Percentiles rank a stretch among this genome's conserved stretches.
phyloP scores from a whole-genome alignment of 2,113 vertebrate species.

The Otocyon megalotis region DNA sequence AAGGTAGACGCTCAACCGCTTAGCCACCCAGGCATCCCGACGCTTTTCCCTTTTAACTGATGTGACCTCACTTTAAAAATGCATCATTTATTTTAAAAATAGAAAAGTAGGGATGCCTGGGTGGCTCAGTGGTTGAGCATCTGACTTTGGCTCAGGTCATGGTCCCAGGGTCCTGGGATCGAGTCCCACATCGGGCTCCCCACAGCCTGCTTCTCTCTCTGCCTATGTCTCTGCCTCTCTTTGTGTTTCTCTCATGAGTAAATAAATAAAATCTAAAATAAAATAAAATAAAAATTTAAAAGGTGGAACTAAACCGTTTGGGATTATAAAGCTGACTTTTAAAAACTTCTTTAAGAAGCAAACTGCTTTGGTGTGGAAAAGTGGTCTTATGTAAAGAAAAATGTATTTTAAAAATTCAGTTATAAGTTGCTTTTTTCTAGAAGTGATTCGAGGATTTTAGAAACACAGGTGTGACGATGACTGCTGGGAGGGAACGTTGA shows the following conservation, averaged over 20 bases:
- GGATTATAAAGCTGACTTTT: not conserved
- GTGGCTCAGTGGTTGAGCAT: no score
- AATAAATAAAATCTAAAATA: no score
- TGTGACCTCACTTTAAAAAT: not conserved
- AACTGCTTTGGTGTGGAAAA: not conserved
- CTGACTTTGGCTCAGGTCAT: no score
- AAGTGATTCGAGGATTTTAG: not conserved
- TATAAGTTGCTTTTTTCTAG: not conserved
- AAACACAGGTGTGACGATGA: not conserved
- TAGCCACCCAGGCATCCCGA: no score
- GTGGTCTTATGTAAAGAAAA: not conserved
- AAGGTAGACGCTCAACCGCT: no score
- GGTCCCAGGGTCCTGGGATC: no score
- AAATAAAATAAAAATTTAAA: not conserved
- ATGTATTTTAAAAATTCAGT: not conserved
- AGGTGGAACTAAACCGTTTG: not conserved
- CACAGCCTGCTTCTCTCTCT: no score
- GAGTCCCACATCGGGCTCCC: no score
- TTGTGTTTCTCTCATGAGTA: no score
- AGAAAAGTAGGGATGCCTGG: no score
- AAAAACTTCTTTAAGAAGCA: not conserved
- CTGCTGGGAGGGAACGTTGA: fast-evolving
- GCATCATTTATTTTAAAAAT: not conserved
- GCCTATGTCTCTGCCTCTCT: no score
- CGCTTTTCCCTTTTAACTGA: not conserved